Conservation (phyloP, 2,797 vertebrate genomes). For the Tapera naevia region DNA sequence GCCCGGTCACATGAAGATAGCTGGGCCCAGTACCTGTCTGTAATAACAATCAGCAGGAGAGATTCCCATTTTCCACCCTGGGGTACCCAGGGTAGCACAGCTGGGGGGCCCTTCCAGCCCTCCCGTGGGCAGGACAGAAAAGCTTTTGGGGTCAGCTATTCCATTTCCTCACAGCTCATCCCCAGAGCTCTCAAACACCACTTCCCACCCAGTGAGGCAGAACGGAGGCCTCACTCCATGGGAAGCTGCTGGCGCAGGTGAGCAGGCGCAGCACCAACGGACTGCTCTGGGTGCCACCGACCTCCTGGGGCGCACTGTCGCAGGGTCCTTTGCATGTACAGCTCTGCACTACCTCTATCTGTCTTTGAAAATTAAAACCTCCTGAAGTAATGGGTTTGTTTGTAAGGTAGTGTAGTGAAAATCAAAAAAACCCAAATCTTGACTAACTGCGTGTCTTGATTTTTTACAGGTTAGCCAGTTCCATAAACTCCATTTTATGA, state of each 20-base stretch:
- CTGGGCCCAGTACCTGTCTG: neutral
- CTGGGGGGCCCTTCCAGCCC: neutral
- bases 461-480: neutral
- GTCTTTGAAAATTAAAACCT: neutral
- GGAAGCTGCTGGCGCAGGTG: neutral
- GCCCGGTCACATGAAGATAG: neutral
- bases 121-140: neutral
- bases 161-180: neutral
- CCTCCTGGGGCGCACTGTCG: neutral
- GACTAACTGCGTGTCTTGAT: neutral
- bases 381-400: slow-evolving; percentile 4
- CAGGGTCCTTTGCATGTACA: neutral
- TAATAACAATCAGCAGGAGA: neutral
- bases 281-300: fast-evolving
- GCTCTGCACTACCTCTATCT: slow-evolving; percentile 9
- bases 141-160: neutral
- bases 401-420: slow-evolving; percentile 10
- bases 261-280: neutral
- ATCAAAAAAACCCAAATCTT: slow-evolving; percentile 23
- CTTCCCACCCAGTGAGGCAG: neutral
- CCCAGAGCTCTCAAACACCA: neutral
- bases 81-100: neutral
- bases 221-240: neutral
- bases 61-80: neutral
- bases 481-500: neutral